phyloP scores from a whole-genome alignment of 2,113 vertebrate genomes.

The Muntiacus muntjak region DNA sequence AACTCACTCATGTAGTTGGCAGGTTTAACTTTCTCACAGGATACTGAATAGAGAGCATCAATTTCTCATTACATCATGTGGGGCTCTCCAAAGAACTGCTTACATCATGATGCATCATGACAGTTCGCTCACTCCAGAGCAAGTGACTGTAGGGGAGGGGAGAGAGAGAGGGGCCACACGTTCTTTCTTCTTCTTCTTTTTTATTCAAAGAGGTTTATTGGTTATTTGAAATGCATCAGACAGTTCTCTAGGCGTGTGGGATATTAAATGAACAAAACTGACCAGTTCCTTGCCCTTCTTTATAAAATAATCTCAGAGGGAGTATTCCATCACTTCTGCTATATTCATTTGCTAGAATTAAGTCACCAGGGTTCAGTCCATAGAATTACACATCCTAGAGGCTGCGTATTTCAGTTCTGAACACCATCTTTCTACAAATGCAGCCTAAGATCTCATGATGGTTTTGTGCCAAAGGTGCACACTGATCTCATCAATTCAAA shows the following conservation, averaged over 20 bases:
- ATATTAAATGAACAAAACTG: neutral
- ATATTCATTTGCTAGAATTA: neutral
- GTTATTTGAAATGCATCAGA: neutral
- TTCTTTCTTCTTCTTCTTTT: neutral
- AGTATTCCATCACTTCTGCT: neutral
- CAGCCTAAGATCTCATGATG: neutral
- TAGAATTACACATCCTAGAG: neutral
- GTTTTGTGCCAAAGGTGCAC: neutral
- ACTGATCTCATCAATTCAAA: neutral
- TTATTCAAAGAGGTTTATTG: neutral
- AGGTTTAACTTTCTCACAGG: neutral
- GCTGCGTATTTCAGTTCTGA: neutral
- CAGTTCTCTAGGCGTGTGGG: neutral
- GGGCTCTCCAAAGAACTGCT: neutral
- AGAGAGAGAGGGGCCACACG: neutral
- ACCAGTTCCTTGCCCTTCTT: neutral
- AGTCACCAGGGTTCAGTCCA: neutral
- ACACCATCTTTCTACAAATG: neutral
- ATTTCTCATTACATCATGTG: neutral
- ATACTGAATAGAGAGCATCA: neutral
- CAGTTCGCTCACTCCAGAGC: neutral
- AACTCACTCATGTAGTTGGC: neutral
- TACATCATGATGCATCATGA: neutral
- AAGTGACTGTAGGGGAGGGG: neutral
- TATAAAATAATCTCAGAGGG: neutral